Evolutionary conservation across 1,140 invertebrate genomes (phyloP).

Genomic region (Zaprionus africanus): DNA sequence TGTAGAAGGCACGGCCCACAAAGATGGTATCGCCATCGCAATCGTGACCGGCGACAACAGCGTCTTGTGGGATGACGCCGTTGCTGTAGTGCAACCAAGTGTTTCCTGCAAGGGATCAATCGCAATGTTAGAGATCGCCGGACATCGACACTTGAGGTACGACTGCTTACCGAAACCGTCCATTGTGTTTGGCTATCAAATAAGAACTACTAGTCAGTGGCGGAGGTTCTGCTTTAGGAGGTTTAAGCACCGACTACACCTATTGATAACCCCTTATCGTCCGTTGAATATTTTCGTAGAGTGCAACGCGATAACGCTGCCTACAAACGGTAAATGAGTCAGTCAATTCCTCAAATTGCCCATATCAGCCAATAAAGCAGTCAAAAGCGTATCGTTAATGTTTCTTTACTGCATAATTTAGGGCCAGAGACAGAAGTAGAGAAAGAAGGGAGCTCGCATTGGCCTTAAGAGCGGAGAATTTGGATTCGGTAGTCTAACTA

Average conservation of each 20-base stretch:
- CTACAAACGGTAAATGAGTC: slow-evolving; percentile 16
- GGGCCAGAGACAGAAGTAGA: background rate
- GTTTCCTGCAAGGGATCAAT: slow-evolving; percentile 45
- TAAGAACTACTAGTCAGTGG: slow-evolving; percentile 35
- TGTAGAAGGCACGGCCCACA: slow-evolving; percentile 89
- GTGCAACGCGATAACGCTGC: background rate
- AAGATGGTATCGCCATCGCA: slow-evolving; percentile 89
- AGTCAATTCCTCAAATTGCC: slow-evolving; percentile 12
- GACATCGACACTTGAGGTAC: background rate
- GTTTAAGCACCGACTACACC: slow-evolving; percentile 6
- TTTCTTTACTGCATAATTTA: slow-evolving; percentile 10
- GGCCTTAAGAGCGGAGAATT: background rate
- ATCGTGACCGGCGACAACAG: slow-evolving; percentile 89
- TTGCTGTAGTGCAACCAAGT: slow-evolving; percentile 66
- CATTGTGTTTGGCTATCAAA: slow-evolving; percentile 48
- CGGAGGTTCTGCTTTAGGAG: background rate
- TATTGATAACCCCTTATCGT: slow-evolving; percentile 24
- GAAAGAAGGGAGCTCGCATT: background rate
- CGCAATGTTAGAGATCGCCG: background rate
- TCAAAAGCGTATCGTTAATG: background rate
- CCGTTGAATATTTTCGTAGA: background rate
- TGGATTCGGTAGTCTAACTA: background rate
- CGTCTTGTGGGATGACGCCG: slow-evolving; percentile 82
- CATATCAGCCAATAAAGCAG: slow-evolving; percentile 11
- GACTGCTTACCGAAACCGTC: slow-evolving; percentile 54